Base-by-base conservation (phyloP, 2,113 vertebrate species). In the Hassar affinis region DNA sequence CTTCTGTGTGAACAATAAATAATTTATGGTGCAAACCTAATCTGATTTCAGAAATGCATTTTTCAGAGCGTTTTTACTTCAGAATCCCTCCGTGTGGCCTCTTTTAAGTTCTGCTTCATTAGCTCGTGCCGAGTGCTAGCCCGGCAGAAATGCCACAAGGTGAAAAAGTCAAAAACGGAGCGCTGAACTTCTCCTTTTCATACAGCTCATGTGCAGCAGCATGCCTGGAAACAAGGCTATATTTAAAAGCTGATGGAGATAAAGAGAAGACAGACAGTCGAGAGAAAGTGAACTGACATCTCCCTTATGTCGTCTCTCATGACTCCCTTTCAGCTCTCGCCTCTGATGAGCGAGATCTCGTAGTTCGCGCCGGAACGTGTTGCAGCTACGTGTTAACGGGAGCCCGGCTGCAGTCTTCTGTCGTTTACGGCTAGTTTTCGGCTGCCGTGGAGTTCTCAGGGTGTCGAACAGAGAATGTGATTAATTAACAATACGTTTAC, bases 401-500 rank as follows among this genome's bases (percentile, higher is more conserved):
- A 56, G n/a, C 52, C 72, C 72, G 47, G 45, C 75, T 30, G 38
- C 82, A 83, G 59, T 27, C 15, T 64, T 14, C 20, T 64, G 61
- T 56, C 82, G 35, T 54, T 77, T 66, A 59, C 38, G 15, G 35
- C 64, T 72, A 59, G 64, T 47, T 78, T 59, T 27, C 27, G 4
- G 51, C 61, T 56, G 52, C 27, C 45, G 75, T 71, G 78, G 49
- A 79, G 76, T 85, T 82, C 30, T 78, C 79, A 30, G 56, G 68
- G 66, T 47, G 57, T 83, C 61, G 51, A 74, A 49, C 49, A 74
- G 83, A 79, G 78, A 87, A 78, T 72, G 66, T n/a, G 64, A 81
- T 85, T 88, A 88, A 88, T 88, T 88, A 88, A 71, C 54, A 38
- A 85, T 77, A 72, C 62, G 64, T 88, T 59, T 79, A 54, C 81